phyloP scores from a whole-genome alignment of 1,140 invertebrate species.

The Ganaspis sp. region DNA sequence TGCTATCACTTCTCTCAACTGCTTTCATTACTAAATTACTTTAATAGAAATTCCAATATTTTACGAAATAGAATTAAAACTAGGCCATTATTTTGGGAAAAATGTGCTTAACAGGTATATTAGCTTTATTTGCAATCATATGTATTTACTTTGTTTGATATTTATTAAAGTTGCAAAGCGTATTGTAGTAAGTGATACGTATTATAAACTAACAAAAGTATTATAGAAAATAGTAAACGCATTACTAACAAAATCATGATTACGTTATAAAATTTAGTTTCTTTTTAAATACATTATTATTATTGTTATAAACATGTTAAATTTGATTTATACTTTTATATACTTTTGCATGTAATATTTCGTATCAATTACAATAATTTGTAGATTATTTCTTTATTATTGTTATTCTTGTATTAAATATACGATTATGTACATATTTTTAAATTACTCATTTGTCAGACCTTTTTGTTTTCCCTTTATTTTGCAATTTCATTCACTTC shows the following conservation, averaged over 20 bases:
- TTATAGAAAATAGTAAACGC: neutral
- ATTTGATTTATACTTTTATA: conserved; percentile 37
- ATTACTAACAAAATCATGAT: neutral
- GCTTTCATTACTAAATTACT: conserved; percentile 12
- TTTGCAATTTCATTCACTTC: conserved; percentile 15
- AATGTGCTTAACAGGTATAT: neutral
- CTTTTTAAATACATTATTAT: neutral
- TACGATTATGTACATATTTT: neutral
- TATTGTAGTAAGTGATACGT: neutral
- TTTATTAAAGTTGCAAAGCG: neutral
- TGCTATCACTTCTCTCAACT: conserved; percentile 35
- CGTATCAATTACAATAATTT: conserved; percentile 29
- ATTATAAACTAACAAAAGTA: conserved; percentile 1
- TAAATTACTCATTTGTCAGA: conserved; percentile 33
- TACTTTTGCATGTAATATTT: conserved; percentile 35
- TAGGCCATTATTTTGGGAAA: neutral
- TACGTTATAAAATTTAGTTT: neutral
- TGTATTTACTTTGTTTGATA: neutral
- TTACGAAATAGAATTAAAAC: neutral
- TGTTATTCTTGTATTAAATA: neutral
- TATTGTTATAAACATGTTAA: neutral
- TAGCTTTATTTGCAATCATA: neutral
- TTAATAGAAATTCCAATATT: neutral
- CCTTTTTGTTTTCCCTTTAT: conserved; percentile 39
- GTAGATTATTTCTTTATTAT: neutral